A percentile compares a stretch with the other conserved stretches of the same genome.
These are phyloP conservation scores for Chalcis sispes DNA, from an alignment of 2,888 invertebrate species.

Conservation along the genomic window DNA sequence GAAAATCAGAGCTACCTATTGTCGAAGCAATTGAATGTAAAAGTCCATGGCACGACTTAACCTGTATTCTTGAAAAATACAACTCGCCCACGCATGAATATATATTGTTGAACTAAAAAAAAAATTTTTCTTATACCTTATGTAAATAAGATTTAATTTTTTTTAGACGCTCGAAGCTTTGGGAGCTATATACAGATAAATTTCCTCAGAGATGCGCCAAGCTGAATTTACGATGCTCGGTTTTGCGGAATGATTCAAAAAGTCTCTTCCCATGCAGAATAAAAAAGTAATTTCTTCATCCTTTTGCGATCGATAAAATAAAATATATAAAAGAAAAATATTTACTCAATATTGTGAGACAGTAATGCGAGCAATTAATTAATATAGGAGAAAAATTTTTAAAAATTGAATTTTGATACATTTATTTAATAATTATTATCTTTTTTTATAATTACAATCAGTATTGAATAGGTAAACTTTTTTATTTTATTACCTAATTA, in stretches of 20 bases:
- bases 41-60: background rate
- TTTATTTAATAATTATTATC: too few species aligned
- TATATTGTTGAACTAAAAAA: background rate
- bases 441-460: too few species aligned
- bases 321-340: background rate
- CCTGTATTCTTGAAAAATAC: conserved; percentile 14
- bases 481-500: too few species aligned
- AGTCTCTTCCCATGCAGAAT: conserved; percentile 5
- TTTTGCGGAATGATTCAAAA: conserved; percentile 35
- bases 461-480: too few species aligned
- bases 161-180: background rate
- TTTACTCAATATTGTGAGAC: too few species aligned
- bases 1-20: conserved; percentile 22
- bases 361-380: too few species aligned
- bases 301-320: conserved; percentile 1
- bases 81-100: conserved; percentile 26
- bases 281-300: conserved; percentile 6
- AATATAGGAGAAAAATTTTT: too few species aligned
- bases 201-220: background rate
- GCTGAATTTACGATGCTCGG: conserved; percentile 14
- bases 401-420: too few species aligned
- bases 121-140: background rate
- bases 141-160: background rate
- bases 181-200: background rate
- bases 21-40: conserved; percentile 15